Conservation (phyloP, 2,888 invertebrate genomes). For the Meta bourneti region DNA sequence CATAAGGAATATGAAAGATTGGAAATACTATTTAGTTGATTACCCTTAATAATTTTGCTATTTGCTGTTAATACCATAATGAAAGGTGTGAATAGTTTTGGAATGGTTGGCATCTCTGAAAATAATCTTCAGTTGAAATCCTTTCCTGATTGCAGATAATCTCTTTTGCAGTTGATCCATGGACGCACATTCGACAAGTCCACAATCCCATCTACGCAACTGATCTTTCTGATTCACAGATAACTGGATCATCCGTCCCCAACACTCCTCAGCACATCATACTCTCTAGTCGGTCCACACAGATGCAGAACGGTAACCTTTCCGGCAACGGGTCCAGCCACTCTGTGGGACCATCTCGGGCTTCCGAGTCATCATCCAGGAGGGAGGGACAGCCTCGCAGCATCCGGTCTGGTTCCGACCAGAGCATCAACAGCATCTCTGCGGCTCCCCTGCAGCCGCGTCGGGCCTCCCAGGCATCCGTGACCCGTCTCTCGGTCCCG, state of each 20-base stretch:
- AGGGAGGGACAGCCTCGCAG: constrained; percentile 50
- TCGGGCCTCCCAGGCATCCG: constrained; percentile 60
- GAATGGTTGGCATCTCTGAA: neutral
- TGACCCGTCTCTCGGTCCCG: constrained; percentile 56
- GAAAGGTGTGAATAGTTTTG: too few relatives aligned
- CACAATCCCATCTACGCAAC: constrained; percentile 77
- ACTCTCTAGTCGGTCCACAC: constrained; percentile 72
- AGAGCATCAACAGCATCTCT: constrained; percentile 69
- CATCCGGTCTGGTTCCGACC: constrained; percentile 72
- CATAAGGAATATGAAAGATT: too few relatives aligned
- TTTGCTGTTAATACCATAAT: too few relatives aligned
- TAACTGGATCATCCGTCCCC: constrained; percentile 72
- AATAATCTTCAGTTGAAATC: neutral
- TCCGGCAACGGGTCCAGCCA: constrained; percentile 60
- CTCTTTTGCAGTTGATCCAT: constrained; percentile 76
- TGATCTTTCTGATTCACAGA: constrained; percentile 73
- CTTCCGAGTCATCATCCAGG: constrained; percentile 19
- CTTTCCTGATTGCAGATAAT: neutral
- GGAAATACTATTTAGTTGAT: too few relatives aligned
- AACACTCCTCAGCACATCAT: constrained; percentile 73
- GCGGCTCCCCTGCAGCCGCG: constrained; percentile 51
- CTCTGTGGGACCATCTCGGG: constrained; percentile 40
- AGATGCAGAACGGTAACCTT: constrained; percentile 76
- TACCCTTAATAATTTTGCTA: too few relatives aligned
- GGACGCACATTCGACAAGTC: constrained; percentile 77